Evolutionary conservation across 2,113 vertebrate species (phyloP).

Genomic region (Micronycteris hirsuta): DNA sequence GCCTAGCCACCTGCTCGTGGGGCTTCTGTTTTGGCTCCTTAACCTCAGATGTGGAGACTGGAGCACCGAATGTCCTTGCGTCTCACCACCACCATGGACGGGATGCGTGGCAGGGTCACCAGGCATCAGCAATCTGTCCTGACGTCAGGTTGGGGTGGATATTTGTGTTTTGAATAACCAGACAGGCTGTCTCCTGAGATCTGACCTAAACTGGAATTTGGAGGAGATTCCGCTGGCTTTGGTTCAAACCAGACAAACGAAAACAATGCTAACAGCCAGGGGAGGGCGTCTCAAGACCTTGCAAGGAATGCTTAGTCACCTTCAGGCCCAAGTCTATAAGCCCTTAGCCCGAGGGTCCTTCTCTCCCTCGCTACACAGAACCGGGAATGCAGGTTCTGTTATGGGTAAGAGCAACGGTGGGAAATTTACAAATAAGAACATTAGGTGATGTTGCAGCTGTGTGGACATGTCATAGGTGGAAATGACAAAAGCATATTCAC

Average conservation of each 20-base stretch:
- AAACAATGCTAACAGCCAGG: conserved; percentile 41
- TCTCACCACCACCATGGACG: background rate
- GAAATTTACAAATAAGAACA: background rate
- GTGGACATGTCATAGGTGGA: background rate
- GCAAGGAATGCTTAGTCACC: conserved; percentile 5
- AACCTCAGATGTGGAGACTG: background rate
- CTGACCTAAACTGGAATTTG: conserved; percentile 67
- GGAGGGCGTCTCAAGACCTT: background rate
- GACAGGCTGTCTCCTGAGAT: conserved; percentile 70
- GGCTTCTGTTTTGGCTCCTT: background rate
- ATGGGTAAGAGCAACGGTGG: background rate
- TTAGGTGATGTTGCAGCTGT: background rate
- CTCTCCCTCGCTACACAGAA: background rate
- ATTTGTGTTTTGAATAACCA: conserved; percentile 39
- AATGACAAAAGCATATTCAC: background rate
- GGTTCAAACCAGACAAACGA: conserved; percentile 56
- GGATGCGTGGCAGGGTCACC: background rate
- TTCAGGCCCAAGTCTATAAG: background rate
- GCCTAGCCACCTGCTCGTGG: background rate
- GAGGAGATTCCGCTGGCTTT: conserved; percentile 63
- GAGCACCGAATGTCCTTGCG: background rate
- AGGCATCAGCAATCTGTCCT: background rate
- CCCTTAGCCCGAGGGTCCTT: background rate
- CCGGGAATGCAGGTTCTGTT: background rate
- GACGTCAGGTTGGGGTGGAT: background rate